Conservation (phyloP, 2,113 vertebrate genomes). For the Jacana jacana region DNA sequence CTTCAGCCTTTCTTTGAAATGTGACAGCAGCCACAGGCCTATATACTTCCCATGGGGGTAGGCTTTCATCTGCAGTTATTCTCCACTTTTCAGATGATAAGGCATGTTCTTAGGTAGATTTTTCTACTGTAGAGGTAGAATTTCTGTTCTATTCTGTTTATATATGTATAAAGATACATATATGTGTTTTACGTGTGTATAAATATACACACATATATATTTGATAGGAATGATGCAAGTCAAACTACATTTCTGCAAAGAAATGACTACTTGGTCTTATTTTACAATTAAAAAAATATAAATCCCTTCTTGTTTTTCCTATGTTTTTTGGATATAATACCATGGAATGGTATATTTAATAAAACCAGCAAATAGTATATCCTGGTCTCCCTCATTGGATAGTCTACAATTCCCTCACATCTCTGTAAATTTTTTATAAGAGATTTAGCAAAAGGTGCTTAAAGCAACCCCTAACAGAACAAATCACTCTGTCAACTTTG, state of each 20-base stretch:
- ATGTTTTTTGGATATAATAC: not conserved
- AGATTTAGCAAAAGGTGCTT: not conserved
- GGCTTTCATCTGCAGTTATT: not conserved
- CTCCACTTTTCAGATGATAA: not conserved
- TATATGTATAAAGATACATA: not conserved
- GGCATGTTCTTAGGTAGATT: not conserved
- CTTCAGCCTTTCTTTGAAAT: constrained; percentile 77
- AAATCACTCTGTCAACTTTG: not conserved
- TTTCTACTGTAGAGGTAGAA: not conserved
- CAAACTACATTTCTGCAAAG: not conserved
- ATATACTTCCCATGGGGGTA: not conserved
- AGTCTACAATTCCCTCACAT: not conserved
- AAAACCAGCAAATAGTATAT: not conserved
- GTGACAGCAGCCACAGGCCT: constrained; percentile 59
- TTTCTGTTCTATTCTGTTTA: not conserved
- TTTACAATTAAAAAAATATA: not conserved
- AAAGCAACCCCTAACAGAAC: not conserved
- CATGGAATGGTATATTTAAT: not conserved
- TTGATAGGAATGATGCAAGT: not conserved
- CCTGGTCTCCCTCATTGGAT: not conserved
- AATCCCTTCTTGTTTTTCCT: not conserved
- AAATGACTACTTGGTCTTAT: not conserved
- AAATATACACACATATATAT: not conserved
- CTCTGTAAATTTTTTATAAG: not conserved
- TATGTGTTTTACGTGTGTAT: not conserved